Base-by-base conservation (phyloP, 1,140 invertebrate species). In the Diprion similis region DNA sequence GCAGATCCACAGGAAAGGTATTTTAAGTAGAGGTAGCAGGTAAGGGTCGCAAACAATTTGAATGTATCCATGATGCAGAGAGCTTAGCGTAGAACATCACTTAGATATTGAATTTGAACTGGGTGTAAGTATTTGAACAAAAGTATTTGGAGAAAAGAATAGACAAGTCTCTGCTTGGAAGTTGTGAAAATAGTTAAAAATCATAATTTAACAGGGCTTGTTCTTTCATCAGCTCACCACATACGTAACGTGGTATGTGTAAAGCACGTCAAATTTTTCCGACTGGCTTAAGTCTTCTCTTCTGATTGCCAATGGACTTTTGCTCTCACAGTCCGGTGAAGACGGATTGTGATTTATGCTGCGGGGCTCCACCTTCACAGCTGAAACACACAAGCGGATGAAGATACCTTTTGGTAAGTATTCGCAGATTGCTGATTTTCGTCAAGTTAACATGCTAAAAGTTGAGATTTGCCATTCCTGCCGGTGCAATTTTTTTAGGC, bases 231-330 rank as follows among this genome's bases (percentile, higher is more conserved):
- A 70, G 83, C 88, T 89, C 86, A 94, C 92, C 47, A 91, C 88
- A 88, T 96, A 99, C 59, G 86, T 92, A 0, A 99, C 92, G 18
- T 93, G 94, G 86, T 99, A 99, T 0, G 96, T 94, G 85, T 99
- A 99, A 0, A 89, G 91, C 45, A 99, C 92, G 15, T 89, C 86
- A 19, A 97, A 85, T 66, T 88, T 87, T 72, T 93, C 88, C 37
- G 89, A 90, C 15, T 82, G 51, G 72, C 82, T 80, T 18, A 91
- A 85, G 1, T 87, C 83, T 76, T 87, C 88, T n/a, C 87, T 87
- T 19, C 91, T 91, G 78, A 97, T 94, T 75, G 91, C 91, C 83
- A 96, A 88, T 9, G 94, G 90, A 66, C 90, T 86, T 17, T 87
- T 85, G 59, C 87, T 89, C 75, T 75, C 81, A 83, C 94, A 95